A percentile compares a stretch with the other conserved stretches of the same genome.
phyloP scores from a whole-genome alignment of 1,140 invertebrate genomes.

The Wasmannia auropunctata region DNA sequence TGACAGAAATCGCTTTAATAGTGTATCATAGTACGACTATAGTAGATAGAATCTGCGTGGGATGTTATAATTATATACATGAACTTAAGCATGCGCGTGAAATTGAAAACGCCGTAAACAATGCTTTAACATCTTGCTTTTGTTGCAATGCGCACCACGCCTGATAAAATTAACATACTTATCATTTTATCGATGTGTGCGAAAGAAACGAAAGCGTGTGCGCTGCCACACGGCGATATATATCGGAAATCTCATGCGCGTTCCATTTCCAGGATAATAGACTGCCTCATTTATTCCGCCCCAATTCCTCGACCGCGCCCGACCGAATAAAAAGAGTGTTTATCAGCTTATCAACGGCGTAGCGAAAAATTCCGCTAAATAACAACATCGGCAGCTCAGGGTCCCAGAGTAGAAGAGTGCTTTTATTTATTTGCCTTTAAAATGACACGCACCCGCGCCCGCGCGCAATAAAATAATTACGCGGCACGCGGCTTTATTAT shows the following conservation, averaged over 20 bases:
- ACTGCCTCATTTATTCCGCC: conserved; percentile 71
- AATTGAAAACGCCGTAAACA: conserved; percentile 6
- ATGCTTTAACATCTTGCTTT: neutral
- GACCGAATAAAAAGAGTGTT: conserved; percentile 50
- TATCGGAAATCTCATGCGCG: conserved; percentile 57
- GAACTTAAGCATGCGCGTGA: neutral
- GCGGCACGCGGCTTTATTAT: conserved; percentile 21
- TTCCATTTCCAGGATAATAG: conserved; percentile 43
- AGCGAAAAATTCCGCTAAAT: conserved; percentile 19
- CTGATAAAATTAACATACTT: conserved; percentile 73
- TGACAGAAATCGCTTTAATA: neutral
- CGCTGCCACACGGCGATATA: conserved; percentile 1
- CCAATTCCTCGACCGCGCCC: conserved; percentile 54
- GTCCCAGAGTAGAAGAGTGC: conserved; percentile 33
- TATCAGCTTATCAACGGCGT: conserved; percentile 46
- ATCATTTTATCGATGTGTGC: conserved; percentile 59
- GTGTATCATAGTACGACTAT: neutral
- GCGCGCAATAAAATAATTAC: conserved; percentile 50
- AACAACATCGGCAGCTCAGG: conserved; percentile 26
- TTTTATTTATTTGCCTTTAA: conserved; percentile 44
- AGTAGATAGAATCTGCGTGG: neutral
- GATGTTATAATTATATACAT: neutral
- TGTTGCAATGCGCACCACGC: conserved; percentile 1
- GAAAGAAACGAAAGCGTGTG: conserved; percentile 2
- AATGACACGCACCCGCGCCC: conserved; percentile 53